Evolutionary conservation across 2,113 vertebrate species (phyloP), one percentile per base, ranked within the genome.

Genomic region (Speoplatyrhinus poulsoni): DNA sequence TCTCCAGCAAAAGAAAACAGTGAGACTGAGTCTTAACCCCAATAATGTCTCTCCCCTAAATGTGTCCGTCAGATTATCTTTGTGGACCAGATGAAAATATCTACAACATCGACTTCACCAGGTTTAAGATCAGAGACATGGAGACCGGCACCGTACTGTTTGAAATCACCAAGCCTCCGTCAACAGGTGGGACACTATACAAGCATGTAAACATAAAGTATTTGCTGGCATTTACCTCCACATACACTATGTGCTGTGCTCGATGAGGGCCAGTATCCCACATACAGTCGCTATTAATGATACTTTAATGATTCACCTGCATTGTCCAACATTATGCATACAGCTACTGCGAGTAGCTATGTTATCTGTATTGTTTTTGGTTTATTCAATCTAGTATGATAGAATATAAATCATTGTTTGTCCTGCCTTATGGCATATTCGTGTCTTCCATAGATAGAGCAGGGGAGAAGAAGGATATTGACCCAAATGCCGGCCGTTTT

Each of bases 41-140:
- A 19, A 26, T 26, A 17, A 3, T 4, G 7, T 46, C 15, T 19
- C 53, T 1, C 59, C 56, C 62, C 13, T 65, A 3, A 60, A 9
- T 60, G 10, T 60, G 16, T 59, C 12, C 33, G 58, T 53, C 91
- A 99, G 97, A 96, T 89, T 99, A 99, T 81, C 87, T 99, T 57
- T 99, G 97, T 88, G 91, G 92, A 73, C 96, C 96, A 0, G 95
- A 96, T 68, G 95, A 98, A 82, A 99, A 99, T 26, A 85, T 99
- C 76, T 99, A 93, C 92, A 96, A 92, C 90, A 99, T 99, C 9
- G 97, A 99, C 85, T 99, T 99, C 85, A 95, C 97, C 70, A 91
- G 97, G 81, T 99, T 99, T 85, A 98, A 98, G 93, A 99, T 99
- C 87, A 93, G 97, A 65, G 97, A 99, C 90, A 96, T 99, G 96